Conservation (phyloP, 2,113 vertebrate genomes). For the Thomomys bottae region DNA sequence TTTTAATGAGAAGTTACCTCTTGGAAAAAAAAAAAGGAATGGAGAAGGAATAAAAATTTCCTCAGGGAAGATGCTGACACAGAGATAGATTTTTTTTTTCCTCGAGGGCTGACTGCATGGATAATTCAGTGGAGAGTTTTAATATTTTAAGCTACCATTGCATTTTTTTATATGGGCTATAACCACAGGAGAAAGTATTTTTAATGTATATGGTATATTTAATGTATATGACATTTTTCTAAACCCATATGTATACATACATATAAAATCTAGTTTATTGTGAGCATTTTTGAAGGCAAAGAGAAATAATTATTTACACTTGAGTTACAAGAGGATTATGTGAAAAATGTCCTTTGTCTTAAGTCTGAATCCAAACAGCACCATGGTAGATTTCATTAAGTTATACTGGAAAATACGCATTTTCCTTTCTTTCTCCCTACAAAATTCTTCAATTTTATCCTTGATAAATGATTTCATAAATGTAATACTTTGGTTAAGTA, state of each 20-base stretch:
- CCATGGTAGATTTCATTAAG: neutral
- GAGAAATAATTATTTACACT: constrained; percentile 16
- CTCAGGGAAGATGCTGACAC: constrained; percentile 21
- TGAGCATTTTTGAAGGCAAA: neutral
- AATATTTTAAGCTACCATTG: constrained; percentile 61
- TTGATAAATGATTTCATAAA: neutral
- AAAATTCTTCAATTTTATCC: neutral
- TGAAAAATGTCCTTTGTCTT: neutral
- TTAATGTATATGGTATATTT: neutral
- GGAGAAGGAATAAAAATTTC: constrained; percentile 61
- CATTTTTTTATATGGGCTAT: neutral
- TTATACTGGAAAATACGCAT: neutral
- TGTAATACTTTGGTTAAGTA: neutral
- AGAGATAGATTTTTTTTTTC: neutral
- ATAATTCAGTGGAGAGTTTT: constrained; percentile 66
- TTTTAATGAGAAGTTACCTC: constrained; percentile 73
- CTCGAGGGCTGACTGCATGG: constrained; percentile 34
- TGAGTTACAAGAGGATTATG: neutral
- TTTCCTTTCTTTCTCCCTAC: neutral
- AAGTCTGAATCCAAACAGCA: neutral
- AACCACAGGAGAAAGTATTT: neutral
- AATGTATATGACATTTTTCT: neutral
- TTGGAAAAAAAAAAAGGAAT: constrained; percentile 54
- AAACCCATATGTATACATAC: neutral
- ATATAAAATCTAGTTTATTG: neutral